phyloP scores from a whole-genome alignment of 1,140 invertebrate species.

The Procambarus virginalis region DNA sequence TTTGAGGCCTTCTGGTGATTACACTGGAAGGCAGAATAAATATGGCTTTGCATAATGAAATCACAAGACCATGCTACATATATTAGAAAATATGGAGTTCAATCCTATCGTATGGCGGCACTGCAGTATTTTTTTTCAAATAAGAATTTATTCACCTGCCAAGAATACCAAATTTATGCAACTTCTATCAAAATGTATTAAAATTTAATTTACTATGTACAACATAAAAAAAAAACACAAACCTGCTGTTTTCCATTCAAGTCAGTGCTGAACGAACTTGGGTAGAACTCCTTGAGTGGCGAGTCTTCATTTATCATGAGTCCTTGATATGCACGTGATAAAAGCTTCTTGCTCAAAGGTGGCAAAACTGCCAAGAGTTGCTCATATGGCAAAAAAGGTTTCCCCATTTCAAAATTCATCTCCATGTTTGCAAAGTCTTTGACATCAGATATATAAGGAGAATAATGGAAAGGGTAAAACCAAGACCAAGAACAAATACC shows the following conservation, averaged over 20 bases:
- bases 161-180: too few species aligned
- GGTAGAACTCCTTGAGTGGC: slow-evolving; percentile 92
- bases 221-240: not conserved
- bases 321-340: slow-evolving; percentile 87
- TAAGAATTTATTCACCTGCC: too few species aligned
- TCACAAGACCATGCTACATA: too few species aligned
- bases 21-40: too few species aligned
- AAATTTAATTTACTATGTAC: too few species aligned
- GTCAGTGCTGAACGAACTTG: slow-evolving; percentile 87
- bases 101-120: too few species aligned
- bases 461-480: slow-evolving; percentile 98
- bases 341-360: slow-evolving; percentile 81
- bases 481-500: slow-evolving; percentile 98
- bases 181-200: too few species aligned
- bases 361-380: slow-evolving; percentile 95
- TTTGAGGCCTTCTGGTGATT: too few species aligned
- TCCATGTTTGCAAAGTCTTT: slow-evolving; percentile 75
- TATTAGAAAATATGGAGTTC: too few species aligned
- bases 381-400: slow-evolving; percentile 95
- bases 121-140: too few species aligned
- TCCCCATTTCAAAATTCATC: slow-evolving; percentile 85
- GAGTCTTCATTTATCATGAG: slow-evolving; percentile 89
- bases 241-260: slow-evolving; percentile 88
- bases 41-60: too few species aligned
- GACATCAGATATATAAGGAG: slow-evolving; percentile 96